Base-by-base conservation (phyloP, 2,113 vertebrate genomes). In the Epinephelus lanceolatus region DNA sequence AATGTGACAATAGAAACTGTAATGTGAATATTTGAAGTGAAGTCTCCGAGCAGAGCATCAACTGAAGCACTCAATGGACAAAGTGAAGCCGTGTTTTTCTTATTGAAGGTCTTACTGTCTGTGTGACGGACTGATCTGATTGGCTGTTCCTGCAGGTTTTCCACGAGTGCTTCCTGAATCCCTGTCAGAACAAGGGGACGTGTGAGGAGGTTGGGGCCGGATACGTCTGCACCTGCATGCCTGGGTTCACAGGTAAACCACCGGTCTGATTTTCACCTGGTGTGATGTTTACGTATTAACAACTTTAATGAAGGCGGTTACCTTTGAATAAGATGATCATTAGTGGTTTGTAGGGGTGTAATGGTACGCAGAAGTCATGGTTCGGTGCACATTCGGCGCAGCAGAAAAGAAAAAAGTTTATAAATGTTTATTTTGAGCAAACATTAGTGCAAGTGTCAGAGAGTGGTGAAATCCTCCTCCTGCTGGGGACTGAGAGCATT, bases 81-180 rank as follows among this genome's bases (percentile, higher is more conserved):
- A 27, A 27, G 27, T 27, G 27, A 27, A 27, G 10, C 45, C 56
- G 18, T 56, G 40, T 56, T 67, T 71, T 55, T 6, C 27, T 27
- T 27, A 51, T 10, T 3, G 10, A 40, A 15, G n/a, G 13, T 69
- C n/a, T 67, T 18, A 30, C 14, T 40, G 45, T 53, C 25, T 12
- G 2, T 25, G 3, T 81, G 18, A 49, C 0, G 7, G 8, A 27
- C 33, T 25, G 23, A 62, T 69, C 13, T 21, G 52, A 65, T 90
- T 63, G 37, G 57, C 12, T 62, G 18, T 59, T 80, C 76, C 14
- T 63, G 19, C 91, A 99, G 98, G 96, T 98, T 91, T 99, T 99
- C 91, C 97, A 99, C 2, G 98, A 99, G 88, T 99, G 98, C 85
- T 98, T 99, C 90, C 90, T 98, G 89, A 97, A 98, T 81, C 98